Base-by-base conservation (phyloP, 2,113 vertebrate genomes). In the Anseranas semipalmata region DNA sequence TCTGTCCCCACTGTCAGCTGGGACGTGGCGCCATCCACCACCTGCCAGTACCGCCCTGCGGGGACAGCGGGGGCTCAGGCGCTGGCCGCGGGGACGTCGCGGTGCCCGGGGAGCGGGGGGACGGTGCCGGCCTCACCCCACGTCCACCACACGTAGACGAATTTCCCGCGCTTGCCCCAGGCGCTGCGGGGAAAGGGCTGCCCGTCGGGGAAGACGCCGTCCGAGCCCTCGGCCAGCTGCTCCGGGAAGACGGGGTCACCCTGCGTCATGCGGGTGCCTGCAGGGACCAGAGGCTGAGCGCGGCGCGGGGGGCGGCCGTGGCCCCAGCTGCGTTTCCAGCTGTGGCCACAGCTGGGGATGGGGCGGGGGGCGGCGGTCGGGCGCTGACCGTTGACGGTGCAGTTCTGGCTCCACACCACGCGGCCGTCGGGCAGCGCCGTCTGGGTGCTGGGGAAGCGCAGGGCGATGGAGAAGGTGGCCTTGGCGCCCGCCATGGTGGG, bases 131-230 rank as follows among this genome's bases (percentile, higher is more conserved):
- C 52, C 98, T 98, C 97, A 99, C 99, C 99, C 98, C 98, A 98
- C 4, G 98, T 98, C 97, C 99, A 99, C 99, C 99, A 99, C 83
- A 99, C 99, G 65, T 98, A 99, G 93, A 99, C 98, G 41, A 99
- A 99, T 58, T 78, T 98, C 35, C 98, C 98, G 6, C 96, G 98
- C 74, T 75, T 98, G 80, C 85, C 96, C 17, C 87, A 67, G 53
- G 97, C 37, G 15, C 59, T 95, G 80, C 91, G 72, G 30, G 96
- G 97, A 82, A 99, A 98, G 2, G 98, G 97, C 10, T 91, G 97
- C 9, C 99, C 99, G 5, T 99, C 98, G 9, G 99, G 99, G 90
- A 99, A 99, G 55, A 98, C 46, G 11, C 98, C 98, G 3, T 79
- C 94, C 35, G 91, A 79, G 22, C 95, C 89, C 41, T 95, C 89